These are phyloP conservation scores for Chrysomallon squamiferum DNA, from an alignment of 1,140 invertebrate genomes.

Conservation along the genomic window DNA sequence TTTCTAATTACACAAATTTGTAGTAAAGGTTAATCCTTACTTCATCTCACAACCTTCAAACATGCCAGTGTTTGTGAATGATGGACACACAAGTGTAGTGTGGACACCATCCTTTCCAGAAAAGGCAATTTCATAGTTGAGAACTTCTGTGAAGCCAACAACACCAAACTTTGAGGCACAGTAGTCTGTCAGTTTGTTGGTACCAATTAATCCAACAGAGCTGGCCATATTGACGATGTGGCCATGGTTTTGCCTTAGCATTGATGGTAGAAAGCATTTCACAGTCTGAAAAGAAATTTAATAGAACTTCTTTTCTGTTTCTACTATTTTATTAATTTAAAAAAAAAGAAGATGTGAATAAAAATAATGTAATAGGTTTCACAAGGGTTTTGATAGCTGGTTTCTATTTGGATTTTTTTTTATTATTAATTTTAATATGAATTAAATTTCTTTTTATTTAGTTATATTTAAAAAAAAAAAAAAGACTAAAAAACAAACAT, in stretches of 20 bases:
- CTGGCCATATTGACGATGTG: constrained; percentile 96
- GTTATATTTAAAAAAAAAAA: too few species aligned
- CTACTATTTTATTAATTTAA: too few species aligned
- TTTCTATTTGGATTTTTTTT: too few species aligned
- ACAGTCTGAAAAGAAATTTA: constrained; percentile 49
- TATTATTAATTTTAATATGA: too few species aligned
- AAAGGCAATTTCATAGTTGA: constrained; percentile 52
- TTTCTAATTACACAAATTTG: too few species aligned
- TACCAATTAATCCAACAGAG: constrained; percentile 79
- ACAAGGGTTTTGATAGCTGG: too few species aligned
- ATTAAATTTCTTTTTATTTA: too few species aligned
- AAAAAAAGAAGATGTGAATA: too few species aligned
- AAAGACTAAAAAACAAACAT: too few species aligned
- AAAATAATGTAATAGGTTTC: too few species aligned
- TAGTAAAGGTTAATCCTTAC: too few species aligned
- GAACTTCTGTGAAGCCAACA: constrained; percentile 87
- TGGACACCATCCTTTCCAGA: constrained; percentile 71
- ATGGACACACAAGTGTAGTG: constrained; percentile 90
- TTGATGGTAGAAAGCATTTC: constrained; percentile 77
- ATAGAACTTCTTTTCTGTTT: too few species aligned
- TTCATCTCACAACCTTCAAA: constrained; percentile 79
- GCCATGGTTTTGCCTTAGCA: constrained; percentile 80
- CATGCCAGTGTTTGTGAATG: constrained; percentile 93
- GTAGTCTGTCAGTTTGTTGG: constrained; percentile 88
- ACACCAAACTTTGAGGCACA: constrained; percentile 85